Base-by-base conservation (phyloP, 2,888 invertebrate genomes). In the Pheosia gnoma region DNA sequence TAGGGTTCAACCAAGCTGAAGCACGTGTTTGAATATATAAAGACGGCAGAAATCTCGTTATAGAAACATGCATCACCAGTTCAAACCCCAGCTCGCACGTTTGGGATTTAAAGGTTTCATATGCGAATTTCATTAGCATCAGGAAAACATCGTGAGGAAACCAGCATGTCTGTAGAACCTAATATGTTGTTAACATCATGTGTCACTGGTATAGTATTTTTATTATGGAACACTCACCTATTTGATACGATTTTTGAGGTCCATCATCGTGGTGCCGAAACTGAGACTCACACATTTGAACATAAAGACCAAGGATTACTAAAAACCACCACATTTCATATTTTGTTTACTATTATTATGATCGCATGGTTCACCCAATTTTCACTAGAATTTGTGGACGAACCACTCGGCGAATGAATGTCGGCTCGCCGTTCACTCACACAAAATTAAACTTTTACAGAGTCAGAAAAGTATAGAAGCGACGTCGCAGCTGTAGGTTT, bases 171-270 rank as follows among this genome's bases (percentile, higher is more conserved):
- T 25, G 25, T 25, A 25, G 25, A 25, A 25, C 25, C 25, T 25
- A 25, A 25, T 25, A 25, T 25, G 25, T 25, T 25, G 25, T 25
- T 25, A 25, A 25, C 25, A 25, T 25, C 25, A 25, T 25, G 25
- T 25, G 25, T 25, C 25, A 25, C 25, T 25, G 25, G 25, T 25
- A 25, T 25, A 2, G 25, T 25, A 25, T 25, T 25, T 25, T 25
- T 43, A 43, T 8, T 9, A 43, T 4, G 8, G 10, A 43, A 47
- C 47, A 81, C 86, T 84, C 66, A 90, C 90, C 90, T 68, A 91
- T 84, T 78, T 89, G 82, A 66, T 85, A 89, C 3, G 85, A 79
- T 60, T 83, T 69, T 59, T 84, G 80, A 13, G 64, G 61, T 10
- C 71, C 82, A 57, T 81, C 73, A 8, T 68, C 77, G 54, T 78